Evolutionary conservation across 1,140 invertebrate genomes (phyloP).

Genomic region (Choristoneura fumiferana): DNA sequence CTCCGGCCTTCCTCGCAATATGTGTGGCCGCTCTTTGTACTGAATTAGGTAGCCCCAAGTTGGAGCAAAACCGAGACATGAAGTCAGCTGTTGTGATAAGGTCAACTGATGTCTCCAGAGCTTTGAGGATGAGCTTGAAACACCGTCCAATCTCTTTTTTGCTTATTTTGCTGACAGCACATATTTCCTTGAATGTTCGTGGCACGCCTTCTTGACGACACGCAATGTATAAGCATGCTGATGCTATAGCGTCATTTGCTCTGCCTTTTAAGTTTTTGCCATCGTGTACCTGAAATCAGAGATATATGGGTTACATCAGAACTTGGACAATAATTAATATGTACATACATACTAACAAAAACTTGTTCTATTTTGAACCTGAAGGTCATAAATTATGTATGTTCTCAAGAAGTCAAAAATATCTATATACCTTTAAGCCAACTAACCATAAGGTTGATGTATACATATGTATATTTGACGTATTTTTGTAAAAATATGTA

Average conservation of each 20-base stretch:
- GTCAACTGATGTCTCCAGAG: conserved; percentile 96
- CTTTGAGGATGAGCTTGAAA: conserved; percentile 72
- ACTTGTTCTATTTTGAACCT: no score
- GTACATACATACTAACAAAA: no score
- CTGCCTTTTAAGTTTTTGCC: conserved; percentile 96
- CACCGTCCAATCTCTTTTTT: conserved; percentile 98
- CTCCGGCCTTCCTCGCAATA: conserved; percentile 97
- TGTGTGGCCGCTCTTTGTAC: conserved; percentile 97
- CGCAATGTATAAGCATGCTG: conserved; percentile 99
- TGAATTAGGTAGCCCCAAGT: conserved; percentile 91
- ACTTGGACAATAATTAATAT: conserved; percentile 6
- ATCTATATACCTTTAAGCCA: no score
- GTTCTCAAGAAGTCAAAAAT: no score
- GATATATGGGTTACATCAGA: neutral
- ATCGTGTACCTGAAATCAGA: conserved; percentile 88
- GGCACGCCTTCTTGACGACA: conserved; percentile 99
- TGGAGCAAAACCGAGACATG: conserved; percentile 96
- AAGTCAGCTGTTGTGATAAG: conserved; percentile 99
- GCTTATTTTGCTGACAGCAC: conserved; percentile 98
- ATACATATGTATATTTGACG: no score
- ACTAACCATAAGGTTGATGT: no score
- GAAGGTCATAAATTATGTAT: no score
- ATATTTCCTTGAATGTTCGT: conserved; percentile 99
- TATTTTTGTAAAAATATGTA: no score
- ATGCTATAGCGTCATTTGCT: conserved; percentile 98